phyloP scores from a whole-genome alignment of 1,140 invertebrate species.

The Sesamia nonagrioides region DNA sequence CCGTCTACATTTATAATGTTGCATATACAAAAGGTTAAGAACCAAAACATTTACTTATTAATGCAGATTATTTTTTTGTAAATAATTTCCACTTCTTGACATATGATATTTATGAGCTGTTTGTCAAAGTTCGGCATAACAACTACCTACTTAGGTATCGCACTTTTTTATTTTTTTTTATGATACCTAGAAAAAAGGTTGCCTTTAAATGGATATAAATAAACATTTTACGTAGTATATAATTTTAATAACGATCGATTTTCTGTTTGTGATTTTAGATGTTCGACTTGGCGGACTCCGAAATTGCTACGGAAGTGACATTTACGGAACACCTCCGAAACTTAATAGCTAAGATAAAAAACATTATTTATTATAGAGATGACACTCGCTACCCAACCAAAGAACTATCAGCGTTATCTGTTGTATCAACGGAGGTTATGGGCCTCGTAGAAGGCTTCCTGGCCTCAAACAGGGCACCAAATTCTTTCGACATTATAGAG shows the following conservation, averaged over 20 bases:
- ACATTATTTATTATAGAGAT: conserved; percentile 79
- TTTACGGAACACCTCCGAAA: conserved; percentile 83
- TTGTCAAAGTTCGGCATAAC: not conserved
- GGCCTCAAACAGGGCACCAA: conserved; percentile 80
- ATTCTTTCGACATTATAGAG: conserved; percentile 84
- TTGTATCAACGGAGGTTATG: conserved; percentile 84
- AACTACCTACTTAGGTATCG: not conserved
- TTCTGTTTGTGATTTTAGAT: no score
- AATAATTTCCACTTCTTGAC: conserved; percentile 19
- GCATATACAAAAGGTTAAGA: conserved; percentile 17
- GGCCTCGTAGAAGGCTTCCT: conserved; percentile 84
- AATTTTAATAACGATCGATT: no score
- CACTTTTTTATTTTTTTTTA: not conserved
- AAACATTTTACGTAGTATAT: not conserved
- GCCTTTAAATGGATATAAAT: not conserved
- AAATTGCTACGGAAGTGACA: conserved; percentile 85
- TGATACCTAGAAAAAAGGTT: not conserved
- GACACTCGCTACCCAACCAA: conserved; percentile 79
- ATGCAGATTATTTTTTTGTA: not conserved
- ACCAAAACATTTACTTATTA: conserved; percentile 37
- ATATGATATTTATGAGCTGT: not conserved
- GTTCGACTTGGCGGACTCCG: conserved; percentile 84
- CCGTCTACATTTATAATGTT: not conserved
- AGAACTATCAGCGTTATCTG: conserved; percentile 80
- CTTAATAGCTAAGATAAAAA: conserved; percentile 83